Conservation (phyloP, 2,113 vertebrate genomes). For the Daboia siamensis region DNA sequence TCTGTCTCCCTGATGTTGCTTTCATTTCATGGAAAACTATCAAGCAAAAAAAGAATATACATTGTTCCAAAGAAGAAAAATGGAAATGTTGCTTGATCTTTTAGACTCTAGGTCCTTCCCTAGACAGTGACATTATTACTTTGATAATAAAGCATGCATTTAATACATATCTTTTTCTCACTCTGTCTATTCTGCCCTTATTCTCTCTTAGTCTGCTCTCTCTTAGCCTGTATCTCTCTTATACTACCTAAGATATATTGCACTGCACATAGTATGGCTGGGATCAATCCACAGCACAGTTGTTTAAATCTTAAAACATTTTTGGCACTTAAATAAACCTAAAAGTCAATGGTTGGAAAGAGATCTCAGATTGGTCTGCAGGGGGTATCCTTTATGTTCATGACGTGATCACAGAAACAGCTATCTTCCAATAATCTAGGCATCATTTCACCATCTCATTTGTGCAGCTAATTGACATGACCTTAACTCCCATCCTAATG, state of each 20-base stretch:
- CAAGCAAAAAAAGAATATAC: background rate
- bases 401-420: background rate
- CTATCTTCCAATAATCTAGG: background rate
- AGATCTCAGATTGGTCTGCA: background rate
- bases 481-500: background rate
- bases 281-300: background rate
- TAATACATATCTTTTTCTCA: background rate
- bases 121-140: background rate
- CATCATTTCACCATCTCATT: background rate
- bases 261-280: background rate
- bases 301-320: background rate
- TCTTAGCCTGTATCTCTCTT: background rate
- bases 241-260: background rate
- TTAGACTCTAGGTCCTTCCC: background rate
- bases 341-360: background rate
- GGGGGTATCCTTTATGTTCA: background rate
- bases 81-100: background rate
- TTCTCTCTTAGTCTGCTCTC: background rate
- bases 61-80: background rate
- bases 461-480: background rate
- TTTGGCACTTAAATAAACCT: background rate
- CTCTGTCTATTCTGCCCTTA: background rate
- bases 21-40: background rate
- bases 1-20: background rate
- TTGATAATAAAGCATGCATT: background rate